Evolutionary conservation across 2,113 vertebrate genomes (phyloP), one percentile per base, ranked within the genome.

Genomic region (Dipodomys spectabilis): DNA sequence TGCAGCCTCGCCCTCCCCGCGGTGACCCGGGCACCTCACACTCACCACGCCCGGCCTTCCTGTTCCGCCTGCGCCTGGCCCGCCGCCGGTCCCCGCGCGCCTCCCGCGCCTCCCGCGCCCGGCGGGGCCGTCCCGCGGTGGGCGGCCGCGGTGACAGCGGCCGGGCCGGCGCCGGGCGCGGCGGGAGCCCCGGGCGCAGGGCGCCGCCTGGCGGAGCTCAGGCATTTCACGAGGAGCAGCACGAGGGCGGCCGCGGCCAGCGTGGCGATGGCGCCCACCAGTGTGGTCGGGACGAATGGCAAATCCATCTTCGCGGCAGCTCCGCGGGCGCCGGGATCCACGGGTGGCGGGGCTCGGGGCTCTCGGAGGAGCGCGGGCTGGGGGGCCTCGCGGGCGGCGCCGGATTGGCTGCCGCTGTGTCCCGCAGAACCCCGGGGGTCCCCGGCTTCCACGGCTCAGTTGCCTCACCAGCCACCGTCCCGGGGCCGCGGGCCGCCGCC

Each of bases 291-390:
- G 30, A 94, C 32, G 65, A 80, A 45, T 27, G 27, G 1, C 71
- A 95, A 67, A 65, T 95, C 89, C 96, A 96, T 97, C 7, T 60
- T 71, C 73, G 53, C 53, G 71, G 16, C n/a, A 44, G 19, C n/a
- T 16, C 73, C 49, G 32, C 68, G 28, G 86, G 85, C 57, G 2
- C 72, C 44, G 72, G 27, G 57, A 18, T 3, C 82, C 19, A 45
- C 35, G 22, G 30, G 39, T 39, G 39, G 39, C 39, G 39, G 39
- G 39, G 39, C 39, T 39, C 39, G 39, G 39, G 39, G 39, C 39
- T 39, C 39, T 39, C 39, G 5, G 39, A 39, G 39, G 39, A 39
- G 39, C 39, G 39, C 39, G 39, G 39, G 39, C 39, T 6, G 39
- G 39, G 39, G 39, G 39, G 39, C 39, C 39, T 39, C 39, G 39